Conservation (phyloP, 2,888 invertebrate species). For the Vandiemenella viatica region DNA sequence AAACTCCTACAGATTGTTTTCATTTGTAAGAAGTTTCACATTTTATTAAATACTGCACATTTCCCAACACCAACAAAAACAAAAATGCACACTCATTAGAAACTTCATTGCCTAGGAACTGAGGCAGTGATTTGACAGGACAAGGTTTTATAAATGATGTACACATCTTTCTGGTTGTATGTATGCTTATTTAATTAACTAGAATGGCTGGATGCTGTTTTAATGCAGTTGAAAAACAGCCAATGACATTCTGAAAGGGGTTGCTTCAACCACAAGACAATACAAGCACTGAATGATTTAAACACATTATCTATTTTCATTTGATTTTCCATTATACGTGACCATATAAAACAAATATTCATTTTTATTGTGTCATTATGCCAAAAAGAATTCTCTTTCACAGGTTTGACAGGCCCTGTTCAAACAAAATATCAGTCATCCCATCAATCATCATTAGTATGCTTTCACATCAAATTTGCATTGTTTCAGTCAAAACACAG, state of each 20-base stretch:
- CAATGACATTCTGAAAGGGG: constrained; percentile 8
- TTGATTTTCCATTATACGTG: not conserved
- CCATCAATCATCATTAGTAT: constrained; percentile 3
- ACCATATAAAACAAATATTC: not conserved
- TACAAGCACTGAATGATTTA: constrained; percentile 8
- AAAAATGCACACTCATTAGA: no score
- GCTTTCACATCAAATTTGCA: constrained; percentile 7
- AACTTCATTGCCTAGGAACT: no score
- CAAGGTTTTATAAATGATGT: not conserved
- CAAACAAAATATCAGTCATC: not conserved
- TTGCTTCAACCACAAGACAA: constrained; percentile 4
- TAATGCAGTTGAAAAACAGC: constrained; percentile 7
- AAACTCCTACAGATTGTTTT: no score
- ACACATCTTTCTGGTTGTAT: not conserved
- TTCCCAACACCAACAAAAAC: no score
- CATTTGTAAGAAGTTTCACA: no score
- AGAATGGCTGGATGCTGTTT: constrained; percentile 12
- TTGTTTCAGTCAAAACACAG: constrained; percentile 9
- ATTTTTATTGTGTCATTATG: not conserved
- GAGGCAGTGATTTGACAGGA: no score
- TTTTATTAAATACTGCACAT: no score
- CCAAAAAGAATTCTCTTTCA: not conserved
- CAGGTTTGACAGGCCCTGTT: not conserved
- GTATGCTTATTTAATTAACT: constrained; percentile 10
- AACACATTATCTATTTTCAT: not conserved